A percentile compares a stretch with the other conserved stretches of the same genome.
Evolutionary conservation across 2,888 invertebrate genomes (phyloP).

Genomic region (Hedya salicella): DNA sequence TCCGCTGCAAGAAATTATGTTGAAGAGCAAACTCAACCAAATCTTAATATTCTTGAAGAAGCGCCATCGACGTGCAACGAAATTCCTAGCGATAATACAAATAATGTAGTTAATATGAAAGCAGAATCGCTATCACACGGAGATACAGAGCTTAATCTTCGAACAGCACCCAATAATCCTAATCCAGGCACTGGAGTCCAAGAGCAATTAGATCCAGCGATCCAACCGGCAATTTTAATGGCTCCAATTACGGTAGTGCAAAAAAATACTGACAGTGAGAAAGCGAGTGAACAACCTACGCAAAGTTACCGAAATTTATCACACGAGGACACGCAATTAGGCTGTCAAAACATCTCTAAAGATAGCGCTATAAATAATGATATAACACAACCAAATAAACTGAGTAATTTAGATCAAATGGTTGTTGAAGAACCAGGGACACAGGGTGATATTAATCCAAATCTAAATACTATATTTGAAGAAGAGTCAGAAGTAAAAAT

Average conservation of each 20-base stretch:
- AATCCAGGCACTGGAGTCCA: neutral
- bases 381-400: too few species aligned
- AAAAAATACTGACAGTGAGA: neutral
- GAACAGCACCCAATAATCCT: neutral
- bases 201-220: neutral
- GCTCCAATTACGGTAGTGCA: neutral
- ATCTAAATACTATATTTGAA: too few species aligned
- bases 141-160: constrained; percentile 8
- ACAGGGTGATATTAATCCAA: too few species aligned
- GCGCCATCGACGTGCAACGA: neutral
- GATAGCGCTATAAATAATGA: neutral
- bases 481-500: too few species aligned
- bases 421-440: too few species aligned
- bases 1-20: neutral
- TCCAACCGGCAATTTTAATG: neutral
- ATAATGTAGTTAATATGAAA: neutral
- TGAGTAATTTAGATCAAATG: too few species aligned
- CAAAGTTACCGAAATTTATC: neutral
- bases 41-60: neutral
- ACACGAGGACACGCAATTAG: neutral
- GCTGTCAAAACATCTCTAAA: neutral
- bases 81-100: neutral
- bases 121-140: neutral
- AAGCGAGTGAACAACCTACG: too few species aligned
- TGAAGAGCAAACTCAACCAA: neutral